Percentiles rank a stretch among this genome's conserved stretches.
Conservation (phyloP, 2,888 invertebrate species). For the Mimas tiliae region DNA sequence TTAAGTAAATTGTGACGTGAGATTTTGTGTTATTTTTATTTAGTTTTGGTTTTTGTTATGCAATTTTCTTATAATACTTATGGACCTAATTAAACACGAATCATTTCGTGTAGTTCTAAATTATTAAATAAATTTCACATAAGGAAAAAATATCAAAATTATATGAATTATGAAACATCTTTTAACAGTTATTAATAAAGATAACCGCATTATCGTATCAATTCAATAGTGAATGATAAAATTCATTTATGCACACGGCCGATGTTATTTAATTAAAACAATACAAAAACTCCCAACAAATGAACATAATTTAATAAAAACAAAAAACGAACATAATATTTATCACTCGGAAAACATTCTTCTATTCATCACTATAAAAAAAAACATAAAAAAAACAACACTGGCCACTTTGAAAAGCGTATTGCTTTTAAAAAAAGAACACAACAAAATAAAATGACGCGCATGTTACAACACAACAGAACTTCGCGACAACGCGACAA, state of each 20-base stretch:
- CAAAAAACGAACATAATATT: no score
- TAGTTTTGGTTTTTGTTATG: neutral
- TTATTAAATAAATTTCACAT: neutral
- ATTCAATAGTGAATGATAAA: neutral
- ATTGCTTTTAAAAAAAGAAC: constrained; percentile 9
- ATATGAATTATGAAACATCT: neutral
- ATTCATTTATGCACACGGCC: neutral
- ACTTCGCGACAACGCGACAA: constrained; percentile 7
- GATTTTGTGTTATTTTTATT: neutral
- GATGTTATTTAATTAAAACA: neutral
- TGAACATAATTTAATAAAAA: neutral
- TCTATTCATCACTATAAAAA: neutral
- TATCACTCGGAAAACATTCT: neutral
- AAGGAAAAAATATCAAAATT: neutral
- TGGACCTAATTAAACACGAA: neutral
- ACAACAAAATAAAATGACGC: neutral
- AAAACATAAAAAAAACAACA: neutral
- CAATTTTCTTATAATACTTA: no score
- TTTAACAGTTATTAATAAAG: neutral
- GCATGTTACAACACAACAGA: constrained; percentile 11
- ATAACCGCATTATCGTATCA: neutral
- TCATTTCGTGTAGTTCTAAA: neutral
- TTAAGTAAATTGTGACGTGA: constrained; percentile 26
- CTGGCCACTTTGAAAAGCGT: constrained; percentile 8
- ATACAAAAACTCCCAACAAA: neutral